These are phyloP conservation scores for Cinclus mexicanus DNA, from an alignment of 2,113 vertebrate species.

Conservation along the genomic window DNA sequence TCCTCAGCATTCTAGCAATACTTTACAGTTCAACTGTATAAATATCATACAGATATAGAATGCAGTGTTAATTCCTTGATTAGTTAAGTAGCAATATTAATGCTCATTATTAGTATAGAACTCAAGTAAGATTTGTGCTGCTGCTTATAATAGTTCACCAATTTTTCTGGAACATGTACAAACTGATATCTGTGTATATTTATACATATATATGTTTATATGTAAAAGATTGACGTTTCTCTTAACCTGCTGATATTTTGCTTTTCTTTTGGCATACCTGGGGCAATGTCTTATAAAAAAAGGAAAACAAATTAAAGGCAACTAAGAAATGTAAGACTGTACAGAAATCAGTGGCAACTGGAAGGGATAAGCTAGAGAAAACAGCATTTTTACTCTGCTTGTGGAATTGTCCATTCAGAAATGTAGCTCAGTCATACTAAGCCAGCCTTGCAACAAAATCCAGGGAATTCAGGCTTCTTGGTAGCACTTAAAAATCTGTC, in stretches of 20 bases:
- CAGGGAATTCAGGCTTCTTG: neutral
- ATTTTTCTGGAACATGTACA: neutral
- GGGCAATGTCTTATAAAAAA: neutral
- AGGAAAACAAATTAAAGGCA: neutral
- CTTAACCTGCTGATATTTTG: neutral
- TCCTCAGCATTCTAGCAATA: neutral
- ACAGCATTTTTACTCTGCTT: neutral
- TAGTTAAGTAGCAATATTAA: neutral
- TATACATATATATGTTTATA: fast-evolving
- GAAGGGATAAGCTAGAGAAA: neutral
- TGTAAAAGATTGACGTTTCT: neutral
- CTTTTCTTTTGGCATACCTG: neutral
- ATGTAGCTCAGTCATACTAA: neutral
- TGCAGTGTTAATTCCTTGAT: neutral
- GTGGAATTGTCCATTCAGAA: neutral
- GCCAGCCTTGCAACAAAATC: neutral
- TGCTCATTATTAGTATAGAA: neutral
- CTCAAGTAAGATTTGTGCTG: neutral
- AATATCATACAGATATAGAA: neutral
- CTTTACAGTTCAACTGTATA: neutral
- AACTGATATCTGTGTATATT: fast-evolving
- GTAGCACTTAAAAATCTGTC: neutral
- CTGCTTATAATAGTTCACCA: neutral
- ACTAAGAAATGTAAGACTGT: neutral
- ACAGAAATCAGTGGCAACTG: neutral